Evolutionary conservation across 2,113 vertebrate species (phyloP).

Genomic region (Alexandromys fortis): DNA sequence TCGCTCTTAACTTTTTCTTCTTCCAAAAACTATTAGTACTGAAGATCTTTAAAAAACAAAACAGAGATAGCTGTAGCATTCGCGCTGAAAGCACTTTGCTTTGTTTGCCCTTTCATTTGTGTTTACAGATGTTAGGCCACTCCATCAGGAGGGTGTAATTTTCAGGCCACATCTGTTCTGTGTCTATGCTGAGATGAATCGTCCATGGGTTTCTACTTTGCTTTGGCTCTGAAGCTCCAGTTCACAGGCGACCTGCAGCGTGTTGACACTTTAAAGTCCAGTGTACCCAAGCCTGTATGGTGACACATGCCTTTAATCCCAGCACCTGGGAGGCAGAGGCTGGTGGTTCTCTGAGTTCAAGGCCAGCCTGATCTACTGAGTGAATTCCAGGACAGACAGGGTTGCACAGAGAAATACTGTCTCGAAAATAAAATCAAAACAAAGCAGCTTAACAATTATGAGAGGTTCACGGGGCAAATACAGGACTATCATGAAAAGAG

Average conservation of each 20-base stretch:
- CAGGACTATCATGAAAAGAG: no score
- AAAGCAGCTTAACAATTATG: not conserved
- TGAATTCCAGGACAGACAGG: not conserved
- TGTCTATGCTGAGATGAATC: conserved; percentile 46
- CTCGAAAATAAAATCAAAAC: not conserved
- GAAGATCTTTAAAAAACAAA: not conserved
- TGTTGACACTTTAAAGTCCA: not conserved
- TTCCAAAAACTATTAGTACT: conserved; percentile 39
- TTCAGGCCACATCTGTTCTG: conserved; percentile 61
- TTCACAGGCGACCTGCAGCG: not conserved
- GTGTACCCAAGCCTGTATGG: not conserved
- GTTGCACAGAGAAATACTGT: not conserved
- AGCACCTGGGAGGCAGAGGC: not conserved
- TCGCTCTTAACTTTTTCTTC: conserved; percentile 32
- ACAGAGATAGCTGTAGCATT: not conserved
- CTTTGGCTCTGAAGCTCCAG: not conserved
- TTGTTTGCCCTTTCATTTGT: conserved; percentile 44
- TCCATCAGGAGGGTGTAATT: conserved; percentile 51
- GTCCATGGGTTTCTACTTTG: conserved; percentile 49
- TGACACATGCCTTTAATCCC: not conserved
- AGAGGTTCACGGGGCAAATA: not conserved
- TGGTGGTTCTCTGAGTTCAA: not conserved
- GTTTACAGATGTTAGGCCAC: conserved; percentile 57
- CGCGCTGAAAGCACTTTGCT: conserved; percentile 61
- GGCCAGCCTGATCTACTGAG: not conserved